These are phyloP conservation scores for Psilanteris sp. DNA, from an alignment of 1,140 invertebrate genomes.

Conservation along the genomic window DNA sequence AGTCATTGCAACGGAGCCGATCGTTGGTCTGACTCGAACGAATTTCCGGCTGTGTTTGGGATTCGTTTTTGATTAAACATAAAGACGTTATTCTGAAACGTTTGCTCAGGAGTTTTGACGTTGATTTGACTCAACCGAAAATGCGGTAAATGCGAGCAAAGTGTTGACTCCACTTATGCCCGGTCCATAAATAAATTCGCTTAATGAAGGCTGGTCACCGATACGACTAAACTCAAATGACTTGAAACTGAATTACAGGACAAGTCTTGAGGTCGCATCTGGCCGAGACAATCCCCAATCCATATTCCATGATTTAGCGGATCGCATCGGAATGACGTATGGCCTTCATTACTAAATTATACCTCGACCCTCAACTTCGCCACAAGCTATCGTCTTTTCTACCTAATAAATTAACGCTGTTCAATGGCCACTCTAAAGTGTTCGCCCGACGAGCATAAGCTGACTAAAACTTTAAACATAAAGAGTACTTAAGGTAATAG, in stretches of 20 bases:
- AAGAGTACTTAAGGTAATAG: not conserved
- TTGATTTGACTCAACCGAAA: no score
- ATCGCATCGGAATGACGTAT: constrained; percentile 66
- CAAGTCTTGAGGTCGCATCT: constrained; percentile 71
- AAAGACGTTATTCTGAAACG: no score
- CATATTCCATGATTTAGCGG: constrained; percentile 74
- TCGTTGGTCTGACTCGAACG: no score
- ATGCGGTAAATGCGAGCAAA: no score
- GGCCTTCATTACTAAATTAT: constrained; percentile 76
- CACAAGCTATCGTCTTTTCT: constrained; percentile 64
- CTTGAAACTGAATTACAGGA: constrained; percentile 61
- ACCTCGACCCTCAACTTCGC: constrained; percentile 62
- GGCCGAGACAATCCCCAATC: constrained; percentile 73
- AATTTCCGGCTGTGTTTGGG: no score
- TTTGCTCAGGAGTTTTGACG: no score
- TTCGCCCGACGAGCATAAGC: constrained; percentile 1
- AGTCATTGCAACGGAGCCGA: no score
- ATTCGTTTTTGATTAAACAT: no score
- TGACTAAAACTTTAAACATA: constrained; percentile 21
- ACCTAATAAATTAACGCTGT: constrained; percentile 54
- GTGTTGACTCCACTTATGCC: no score
- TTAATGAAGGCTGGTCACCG: not conserved
- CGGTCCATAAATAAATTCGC: no score
- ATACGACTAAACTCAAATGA: constrained; percentile 4
- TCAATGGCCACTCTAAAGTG: constrained; percentile 46